These are phyloP conservation scores for Dendroctonus valens DNA, from an alignment of 1,140 invertebrate genomes.

Conservation along the genomic window DNA sequence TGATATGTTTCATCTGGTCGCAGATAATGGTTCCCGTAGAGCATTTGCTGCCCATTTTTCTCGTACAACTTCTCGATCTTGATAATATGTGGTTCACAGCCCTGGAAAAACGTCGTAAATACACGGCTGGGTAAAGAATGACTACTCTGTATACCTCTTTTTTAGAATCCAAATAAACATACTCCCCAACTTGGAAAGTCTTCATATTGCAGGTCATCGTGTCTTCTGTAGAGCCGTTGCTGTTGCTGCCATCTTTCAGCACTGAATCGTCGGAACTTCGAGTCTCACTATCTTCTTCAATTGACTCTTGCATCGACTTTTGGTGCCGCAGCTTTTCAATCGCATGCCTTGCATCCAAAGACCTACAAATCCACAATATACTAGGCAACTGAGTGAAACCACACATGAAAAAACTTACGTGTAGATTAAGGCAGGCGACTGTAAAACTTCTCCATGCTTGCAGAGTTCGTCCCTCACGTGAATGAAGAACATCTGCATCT, in stretches of 20 bases:
- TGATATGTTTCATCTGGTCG: constrained; percentile 88
- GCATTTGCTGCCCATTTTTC: constrained; percentile 80
- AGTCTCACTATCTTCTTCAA: constrained; percentile 72
- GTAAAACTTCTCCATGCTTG: constrained; percentile 73
- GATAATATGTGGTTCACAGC: constrained; percentile 79
- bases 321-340: constrained; percentile 75
- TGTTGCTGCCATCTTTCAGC: constrained; percentile 38
- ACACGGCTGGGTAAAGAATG: not conserved
- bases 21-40: constrained; percentile 86
- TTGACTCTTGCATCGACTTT: constrained; percentile 72
- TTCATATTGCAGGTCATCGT: constrained; percentile 69
- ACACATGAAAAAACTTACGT: constrained; percentile 11
- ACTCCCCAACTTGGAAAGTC: constrained; percentile 80
- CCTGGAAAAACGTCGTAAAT: constrained; percentile 37
- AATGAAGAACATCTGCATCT: constrained; percentile 91
- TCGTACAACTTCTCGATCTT: constrained; percentile 87
- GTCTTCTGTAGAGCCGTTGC: constrained; percentile 48
- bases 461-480: constrained; percentile 73
- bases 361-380: constrained; percentile 50
- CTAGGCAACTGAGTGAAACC: not conserved
- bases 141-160: constrained; percentile 54
- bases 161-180: constrained; percentile 82
- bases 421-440: constrained; percentile 84
- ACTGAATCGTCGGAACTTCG: constrained; percentile 49
- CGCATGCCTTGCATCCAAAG: constrained; percentile 63